Conservation (phyloP, 1,140 invertebrate genomes). For the Cotesia chilonis region DNA sequence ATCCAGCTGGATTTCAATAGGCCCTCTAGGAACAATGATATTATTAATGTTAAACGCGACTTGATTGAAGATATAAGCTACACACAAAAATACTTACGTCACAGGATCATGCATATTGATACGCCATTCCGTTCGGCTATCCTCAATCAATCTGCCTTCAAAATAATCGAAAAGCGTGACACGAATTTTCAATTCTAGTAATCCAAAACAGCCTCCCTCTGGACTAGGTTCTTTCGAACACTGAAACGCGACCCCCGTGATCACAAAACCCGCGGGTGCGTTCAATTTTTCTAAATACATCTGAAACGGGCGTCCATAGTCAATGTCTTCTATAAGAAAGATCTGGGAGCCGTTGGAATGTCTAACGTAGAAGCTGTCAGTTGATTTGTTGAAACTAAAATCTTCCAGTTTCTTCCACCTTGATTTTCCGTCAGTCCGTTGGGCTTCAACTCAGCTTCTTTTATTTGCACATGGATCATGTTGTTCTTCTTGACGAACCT, state of each 20-base stretch:
- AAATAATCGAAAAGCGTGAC: not conserved
- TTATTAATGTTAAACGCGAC: too few relatives aligned
- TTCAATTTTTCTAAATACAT: not conserved
- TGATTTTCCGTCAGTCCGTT: not conserved
- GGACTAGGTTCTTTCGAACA: not conserved
- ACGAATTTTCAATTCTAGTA: not conserved
- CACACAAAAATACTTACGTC: not conserved
- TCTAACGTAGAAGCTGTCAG: not conserved
- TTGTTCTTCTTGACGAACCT: not conserved
- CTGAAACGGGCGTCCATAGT: not conserved
- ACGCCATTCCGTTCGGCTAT: not conserved
- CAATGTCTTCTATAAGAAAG: not conserved
- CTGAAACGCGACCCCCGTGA: not conserved
- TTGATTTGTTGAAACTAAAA: not conserved
- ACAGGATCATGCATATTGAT: too few relatives aligned
- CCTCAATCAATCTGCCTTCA: not conserved
- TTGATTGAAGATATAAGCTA: too few relatives aligned
- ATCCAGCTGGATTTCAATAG: not conserved
- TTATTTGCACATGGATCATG: constrained; percentile 2
- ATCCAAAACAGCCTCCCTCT: not conserved
- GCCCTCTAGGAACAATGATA: not conserved
- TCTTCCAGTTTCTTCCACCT: not conserved
- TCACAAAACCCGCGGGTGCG: not conserved
- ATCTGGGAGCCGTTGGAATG: not conserved
- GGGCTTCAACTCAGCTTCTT: not conserved